Base-by-base conservation (phyloP, 2,888 invertebrate genomes). In the Capitulum mitella region DNA sequence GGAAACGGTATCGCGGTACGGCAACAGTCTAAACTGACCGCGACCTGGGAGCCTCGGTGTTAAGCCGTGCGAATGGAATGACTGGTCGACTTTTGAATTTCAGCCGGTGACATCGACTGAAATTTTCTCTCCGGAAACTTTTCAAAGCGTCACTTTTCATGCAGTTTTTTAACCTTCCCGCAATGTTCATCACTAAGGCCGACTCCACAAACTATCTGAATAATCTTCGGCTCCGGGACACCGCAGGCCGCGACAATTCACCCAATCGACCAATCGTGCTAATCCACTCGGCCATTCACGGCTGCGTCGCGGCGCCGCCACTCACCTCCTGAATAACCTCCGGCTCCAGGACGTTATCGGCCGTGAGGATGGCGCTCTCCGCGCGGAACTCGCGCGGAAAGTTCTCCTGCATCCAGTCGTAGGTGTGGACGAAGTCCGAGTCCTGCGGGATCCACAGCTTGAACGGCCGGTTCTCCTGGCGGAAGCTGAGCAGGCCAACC, bases 371-470 rank as follows among this genome's bases (percentile, higher is more conserved):
- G 26, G 78, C 80, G 48, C 79, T 76, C 85, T 92, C 90, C 26
- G 89, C 84, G 81, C 92, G 87, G 83, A 90, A 88, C 19, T 89
- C 90, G 78, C 89, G 89, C 80, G 90, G 89, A 85, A 91, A 91
- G 80, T 89, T 90, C 32, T 89, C 86, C 84, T 91, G 89, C 80
- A 92, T 88, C 92, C 92, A 92, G 83, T 92, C 89, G 8, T 92
- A 91, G 82, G 92, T 91, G 81, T 86, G 85, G 64, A 89, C 88
- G 84, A 92, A 93, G 80, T 90, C 89, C 0, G 92, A 92, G 70
- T 91, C 89, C 70, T 89, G 89, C 22, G 92, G 92, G 37, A 92
- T 90, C 93, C 93, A 93, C 82, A 93, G 85, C 83, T 90, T 91
- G 70, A 81, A 81, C 10, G 81, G 81, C 19, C 81, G 78, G 40